These are phyloP conservation scores for Rhinoderma darwinii DNA, from an alignment of 2,113 vertebrate species.

Conservation along the genomic window DNA sequence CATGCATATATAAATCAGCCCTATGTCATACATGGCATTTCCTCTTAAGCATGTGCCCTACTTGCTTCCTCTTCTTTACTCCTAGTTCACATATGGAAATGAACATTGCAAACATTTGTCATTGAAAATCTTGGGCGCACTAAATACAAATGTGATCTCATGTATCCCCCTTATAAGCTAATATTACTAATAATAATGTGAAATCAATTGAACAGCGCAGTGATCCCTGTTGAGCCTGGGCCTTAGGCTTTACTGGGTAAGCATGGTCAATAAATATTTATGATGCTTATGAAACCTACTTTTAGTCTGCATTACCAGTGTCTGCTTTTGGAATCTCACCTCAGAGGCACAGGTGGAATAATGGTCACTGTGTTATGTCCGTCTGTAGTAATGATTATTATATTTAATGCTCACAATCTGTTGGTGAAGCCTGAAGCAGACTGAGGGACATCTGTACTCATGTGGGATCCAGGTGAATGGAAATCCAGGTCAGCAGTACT, in stretches of 20 bases:
- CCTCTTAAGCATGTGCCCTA: no score
- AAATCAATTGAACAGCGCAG: no score
- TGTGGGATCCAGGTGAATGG: background rate
- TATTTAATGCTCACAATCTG: background rate
- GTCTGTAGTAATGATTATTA: background rate
- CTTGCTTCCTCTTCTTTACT: no score
- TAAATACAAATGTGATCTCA: no score
- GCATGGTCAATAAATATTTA: background rate
- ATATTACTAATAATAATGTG: no score
- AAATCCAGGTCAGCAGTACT: slow-evolving; percentile 23
- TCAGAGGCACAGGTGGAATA: background rate
- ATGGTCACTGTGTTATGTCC: background rate
- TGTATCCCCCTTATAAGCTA: no score
- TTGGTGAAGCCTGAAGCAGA: background rate
- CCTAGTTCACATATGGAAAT: no score
- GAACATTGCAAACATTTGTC: no score
- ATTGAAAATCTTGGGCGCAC: no score
- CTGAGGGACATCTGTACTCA: background rate
- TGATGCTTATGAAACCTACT: background rate
- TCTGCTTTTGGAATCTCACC: background rate
- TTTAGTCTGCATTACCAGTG: background rate
- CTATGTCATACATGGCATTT: no score
- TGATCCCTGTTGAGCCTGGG: no score
- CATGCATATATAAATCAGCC: no score
- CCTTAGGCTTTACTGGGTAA: background rate